phyloP scores from a whole-genome alignment of 1,140 invertebrate species.

The Caenorhabditis latens region DNA sequence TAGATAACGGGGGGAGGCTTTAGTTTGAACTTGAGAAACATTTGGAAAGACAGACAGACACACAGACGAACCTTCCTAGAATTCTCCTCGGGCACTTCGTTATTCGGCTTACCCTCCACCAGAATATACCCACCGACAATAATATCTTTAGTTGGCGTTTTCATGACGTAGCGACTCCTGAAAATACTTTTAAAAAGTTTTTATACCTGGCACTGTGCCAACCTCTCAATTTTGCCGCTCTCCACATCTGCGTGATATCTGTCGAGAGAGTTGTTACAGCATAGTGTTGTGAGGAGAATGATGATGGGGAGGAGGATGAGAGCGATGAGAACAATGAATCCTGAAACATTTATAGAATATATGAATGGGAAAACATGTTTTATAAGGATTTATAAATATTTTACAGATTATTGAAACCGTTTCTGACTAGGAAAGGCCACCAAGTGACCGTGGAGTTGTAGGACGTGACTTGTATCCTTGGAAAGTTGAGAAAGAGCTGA shows the following conservation, averaged over 20 bases:
- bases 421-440: no score
- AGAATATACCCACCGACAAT: slow-evolving; percentile 33
- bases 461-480: no score
- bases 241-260: slow-evolving; percentile 63
- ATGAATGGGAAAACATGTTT: no score
- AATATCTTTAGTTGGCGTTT: slow-evolving; percentile 42
- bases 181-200: slow-evolving; percentile 1
- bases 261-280: slow-evolving; percentile 66
- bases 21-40: no score
- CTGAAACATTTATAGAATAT: background rate
- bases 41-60: no score
- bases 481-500: no score
- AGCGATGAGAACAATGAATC: slow-evolving; percentile 66
- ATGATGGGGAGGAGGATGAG: slow-evolving; percentile 66
- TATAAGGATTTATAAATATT: no score
- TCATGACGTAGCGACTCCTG: slow-evolving; percentile 34
- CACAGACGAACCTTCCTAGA: slow-evolving; percentile 23
- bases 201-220: background rate
- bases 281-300: slow-evolving; percentile 65
- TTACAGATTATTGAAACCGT: no score
- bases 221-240: slow-evolving; percentile 46
- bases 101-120: background rate
- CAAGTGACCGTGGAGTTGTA: no score
- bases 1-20: no score
- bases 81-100: background rate